phyloP scores from a whole-genome alignment of 1,140 invertebrate genomes.

The Drosophila sproati region DNA sequence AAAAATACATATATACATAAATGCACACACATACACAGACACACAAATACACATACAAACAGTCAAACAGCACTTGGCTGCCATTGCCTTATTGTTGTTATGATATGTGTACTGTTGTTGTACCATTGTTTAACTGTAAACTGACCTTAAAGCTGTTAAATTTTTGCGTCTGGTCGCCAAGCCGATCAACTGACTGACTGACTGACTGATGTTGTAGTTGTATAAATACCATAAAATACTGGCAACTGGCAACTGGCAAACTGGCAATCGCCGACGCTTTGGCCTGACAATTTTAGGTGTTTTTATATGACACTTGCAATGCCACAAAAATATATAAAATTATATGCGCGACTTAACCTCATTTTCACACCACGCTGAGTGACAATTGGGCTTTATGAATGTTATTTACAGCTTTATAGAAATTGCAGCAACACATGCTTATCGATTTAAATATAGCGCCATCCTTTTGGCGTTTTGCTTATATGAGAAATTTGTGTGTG shows the following conservation, averaged over 20 bases:
- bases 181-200: slow-evolving; percentile 26
- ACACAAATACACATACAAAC: slow-evolving; percentile 4
- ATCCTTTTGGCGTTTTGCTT: not conserved
- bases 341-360: slow-evolving; percentile 34
- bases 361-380: not conserved
- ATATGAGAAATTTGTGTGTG: not conserved
- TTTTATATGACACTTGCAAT: slow-evolving; percentile 22
- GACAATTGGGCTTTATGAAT: not conserved
- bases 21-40: slow-evolving; percentile 13
- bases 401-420: not conserved
- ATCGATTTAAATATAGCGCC: not conserved
- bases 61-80: slow-evolving; percentile 52
- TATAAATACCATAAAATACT: not conserved
- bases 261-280: not conserved
- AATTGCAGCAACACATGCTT: not conserved
- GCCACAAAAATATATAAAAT: slow-evolving; percentile 8
- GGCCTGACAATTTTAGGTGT: slow-evolving; percentile 6
- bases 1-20: slow-evolving; percentile 68
- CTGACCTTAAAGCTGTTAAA: slow-evolving; percentile 81
- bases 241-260: not conserved
- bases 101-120: slow-evolving; percentile 54
- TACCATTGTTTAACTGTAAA: slow-evolving; percentile 81
- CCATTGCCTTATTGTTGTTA: slow-evolving; percentile 63
- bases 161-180: slow-evolving; percentile 64
- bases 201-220: not conserved